Conservation (phyloP, 2,797 vertebrate genomes). For the Melanotaenia trifasciata region DNA sequence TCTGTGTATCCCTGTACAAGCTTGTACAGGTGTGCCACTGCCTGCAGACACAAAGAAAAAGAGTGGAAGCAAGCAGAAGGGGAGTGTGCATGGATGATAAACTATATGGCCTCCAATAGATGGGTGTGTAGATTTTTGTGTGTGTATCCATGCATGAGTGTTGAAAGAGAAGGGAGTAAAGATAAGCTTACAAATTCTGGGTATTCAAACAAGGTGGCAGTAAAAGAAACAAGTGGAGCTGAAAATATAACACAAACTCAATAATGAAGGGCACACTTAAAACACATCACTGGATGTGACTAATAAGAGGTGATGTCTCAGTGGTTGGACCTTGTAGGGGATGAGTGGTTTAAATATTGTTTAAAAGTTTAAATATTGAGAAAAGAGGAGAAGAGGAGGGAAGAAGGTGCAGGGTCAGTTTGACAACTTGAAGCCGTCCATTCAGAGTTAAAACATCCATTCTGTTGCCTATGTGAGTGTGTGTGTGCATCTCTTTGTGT, state of each 20-base stretch:
- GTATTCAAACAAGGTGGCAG: constrained; percentile 54
- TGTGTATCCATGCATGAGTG: constrained; percentile 37
- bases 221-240: constrained; percentile 50
- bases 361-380: constrained; percentile 53
- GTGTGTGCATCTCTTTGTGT: not conserved
- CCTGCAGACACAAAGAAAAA: constrained; percentile 54
- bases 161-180: constrained; percentile 30
- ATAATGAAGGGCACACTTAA: constrained; percentile 72
- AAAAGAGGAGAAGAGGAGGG: constrained; percentile 31
- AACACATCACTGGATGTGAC: constrained; percentile 46
- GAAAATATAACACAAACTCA: constrained; percentile 60
- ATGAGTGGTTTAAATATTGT: constrained; percentile 2
- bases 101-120: constrained; percentile 51
- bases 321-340: constrained; percentile 46
- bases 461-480: constrained; percentile 7
- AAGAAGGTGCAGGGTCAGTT: constrained; percentile 53
- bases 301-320: constrained; percentile 69
- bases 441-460: constrained; percentile 58
- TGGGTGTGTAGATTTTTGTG: constrained; percentile 13
- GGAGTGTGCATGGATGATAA: constrained; percentile 49
- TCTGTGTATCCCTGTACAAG: constrained; percentile 70
- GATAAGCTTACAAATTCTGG: constrained; percentile 44
- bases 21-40: constrained; percentile 70
- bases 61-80: constrained; percentile 24
- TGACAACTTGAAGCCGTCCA: constrained; percentile 62